Base-by-base conservation (phyloP, 2,113 vertebrate species). In the Axis porcinus region DNA sequence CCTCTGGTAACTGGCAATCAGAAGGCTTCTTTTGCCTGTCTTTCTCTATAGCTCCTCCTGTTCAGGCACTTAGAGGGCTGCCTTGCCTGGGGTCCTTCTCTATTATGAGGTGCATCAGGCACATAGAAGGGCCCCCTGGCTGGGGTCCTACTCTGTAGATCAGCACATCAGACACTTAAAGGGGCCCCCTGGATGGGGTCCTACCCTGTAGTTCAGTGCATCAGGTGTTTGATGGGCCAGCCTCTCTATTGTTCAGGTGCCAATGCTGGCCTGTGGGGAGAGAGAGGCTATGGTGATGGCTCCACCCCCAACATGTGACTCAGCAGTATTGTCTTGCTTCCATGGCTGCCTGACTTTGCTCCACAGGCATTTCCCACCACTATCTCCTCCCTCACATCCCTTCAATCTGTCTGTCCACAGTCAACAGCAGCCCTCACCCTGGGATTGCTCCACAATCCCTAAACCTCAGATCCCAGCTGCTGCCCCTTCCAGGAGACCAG, bases 291-390 rank as follows among this genome's bases (percentile, higher is more conserved):
- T 74, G 36, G 36, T 74, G 36, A 40, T 13, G 67, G n/a, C 67
- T 25, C 19, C n/a, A 40, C 19, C n/a, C 67, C 5, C 19, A 12
- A 40, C 0, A 0, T 23, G 19, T 74, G 67, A 40, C 67, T 74
- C 36, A 40, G n/a, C 21, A 23, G 36, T 40, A 40, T 23, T 0
- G 0, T 19, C n/a, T 74, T 23, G n/a, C n/a, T 40, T 23, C 67
- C 67, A 36, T 40, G 19, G 67, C 17, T 70, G 19, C n/a, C 67
- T 70, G 67, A 19, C n/a, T 23, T 3, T 70, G 19, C 67, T 13
- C 19, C 67, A 2, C 19, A 11, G 67, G n/a, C 67, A 70, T 40
- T 70, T 40, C n/a, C n/a, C 67, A 70, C n/a, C 67, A 70, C 2
- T 1, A 10, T 70, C 67, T 67, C 62, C 16, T 40, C 67, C n/a